Conservation (phyloP, 2,113 vertebrate genomes). For the Meriones unguiculatus region DNA sequence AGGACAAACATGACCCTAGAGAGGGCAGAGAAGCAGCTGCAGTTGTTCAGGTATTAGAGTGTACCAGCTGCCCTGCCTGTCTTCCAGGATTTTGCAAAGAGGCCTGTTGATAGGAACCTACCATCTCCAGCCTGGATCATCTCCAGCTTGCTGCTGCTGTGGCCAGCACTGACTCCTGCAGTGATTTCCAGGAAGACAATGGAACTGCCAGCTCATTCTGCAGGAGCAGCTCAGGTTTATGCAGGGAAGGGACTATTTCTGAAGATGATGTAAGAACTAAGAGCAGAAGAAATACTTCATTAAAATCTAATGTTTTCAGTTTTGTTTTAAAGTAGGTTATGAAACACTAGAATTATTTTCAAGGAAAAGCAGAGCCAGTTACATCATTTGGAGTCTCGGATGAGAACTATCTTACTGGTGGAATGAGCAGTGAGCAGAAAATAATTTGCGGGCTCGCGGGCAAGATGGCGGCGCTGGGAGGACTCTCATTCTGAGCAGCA, state of each 20-base stretch:
- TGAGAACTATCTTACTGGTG: background rate
- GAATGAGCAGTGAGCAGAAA: background rate
- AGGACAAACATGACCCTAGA: background rate
- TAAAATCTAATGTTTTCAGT: background rate
- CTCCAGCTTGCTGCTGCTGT: background rate
- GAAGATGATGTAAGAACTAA: conserved; percentile 15
- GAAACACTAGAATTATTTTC: background rate
- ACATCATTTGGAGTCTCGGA: background rate
- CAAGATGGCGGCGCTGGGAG: too few species aligned
- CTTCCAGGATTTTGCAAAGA: background rate
- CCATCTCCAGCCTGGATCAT: background rate
- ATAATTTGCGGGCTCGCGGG: too few species aligned
- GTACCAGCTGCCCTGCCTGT: background rate
- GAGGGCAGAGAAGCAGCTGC: background rate
- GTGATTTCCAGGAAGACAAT: background rate
- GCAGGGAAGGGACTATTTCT: background rate
- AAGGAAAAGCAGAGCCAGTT: background rate
- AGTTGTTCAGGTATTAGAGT: background rate
- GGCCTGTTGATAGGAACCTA: background rate
- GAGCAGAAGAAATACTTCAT: background rate
- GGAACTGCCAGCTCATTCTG: background rate
- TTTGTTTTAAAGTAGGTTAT: background rate
- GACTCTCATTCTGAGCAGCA: too few species aligned
- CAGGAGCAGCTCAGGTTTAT: background rate
- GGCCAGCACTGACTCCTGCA: background rate